Base-by-base conservation (phyloP, 2,888 invertebrate species). In the Chesias legatella region DNA sequence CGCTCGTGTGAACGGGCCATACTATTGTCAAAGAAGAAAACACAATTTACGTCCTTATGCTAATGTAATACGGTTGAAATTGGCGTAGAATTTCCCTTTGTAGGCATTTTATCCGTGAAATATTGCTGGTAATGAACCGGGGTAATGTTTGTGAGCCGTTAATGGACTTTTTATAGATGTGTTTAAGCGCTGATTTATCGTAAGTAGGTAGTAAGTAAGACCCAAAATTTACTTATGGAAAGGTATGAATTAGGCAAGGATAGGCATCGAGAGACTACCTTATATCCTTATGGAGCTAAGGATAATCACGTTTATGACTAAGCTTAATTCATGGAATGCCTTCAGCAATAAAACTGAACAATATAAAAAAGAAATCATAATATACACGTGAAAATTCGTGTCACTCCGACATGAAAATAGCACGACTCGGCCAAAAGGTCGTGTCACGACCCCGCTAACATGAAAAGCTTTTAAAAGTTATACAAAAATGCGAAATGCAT, bases 111-210 rank as follows among this genome's bases (percentile, higher is more conserved):
- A 56, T 54, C 52, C 55, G 60, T 67, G 58, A 69, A 69, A 62
- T 69, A 66, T 63, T 54, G 53, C 56, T 39, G 47, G 55, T 66
- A 64, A 69, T 56, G 65, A 48, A 47, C 45, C 45, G 39, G 43
- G 33, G 52, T 53, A 53, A 52, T 52, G 55, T 52, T 55, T 55
- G 52, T 51, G 52, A 52, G 50, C 44, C 50, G 52, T 55, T 55
- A 55, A 55, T 47, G 55, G 48, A 24, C 28, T 55, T 55, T 55
- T 55, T 55, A 55, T 55, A 51, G 52, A 50, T 44, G 46, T 55
- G 50, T 52, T 55, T 55, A 48, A 46, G 41, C 46, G 44, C 36
- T 52, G 55, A 55, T 55, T 55, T 55, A 52, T 46, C 33, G 48
- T 41, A 23, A 26, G 32, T 31, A 44, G 24, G 23, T 35, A 31